Conservation (phyloP, 1,140 invertebrate genomes). For the Trachymyrmex cornetzi region DNA sequence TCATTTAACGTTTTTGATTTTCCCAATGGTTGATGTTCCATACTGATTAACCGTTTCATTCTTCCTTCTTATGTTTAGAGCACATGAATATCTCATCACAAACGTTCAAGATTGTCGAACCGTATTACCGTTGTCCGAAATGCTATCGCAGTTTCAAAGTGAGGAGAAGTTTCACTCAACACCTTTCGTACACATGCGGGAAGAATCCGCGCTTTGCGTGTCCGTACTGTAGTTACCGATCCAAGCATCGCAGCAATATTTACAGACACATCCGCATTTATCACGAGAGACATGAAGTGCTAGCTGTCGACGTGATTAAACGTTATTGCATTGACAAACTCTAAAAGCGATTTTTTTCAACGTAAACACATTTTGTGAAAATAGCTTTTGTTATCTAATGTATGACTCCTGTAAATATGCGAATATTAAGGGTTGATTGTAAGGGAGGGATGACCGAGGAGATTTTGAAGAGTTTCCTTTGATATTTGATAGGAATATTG, state of each 20-base stretch:
- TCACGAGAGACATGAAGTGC: not conserved
- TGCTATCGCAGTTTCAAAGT: conserved; percentile 58
- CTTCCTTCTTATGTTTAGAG: not conserved
- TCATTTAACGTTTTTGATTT: not conserved
- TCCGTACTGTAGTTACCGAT: conserved; percentile 81
- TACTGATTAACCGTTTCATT: not conserved
- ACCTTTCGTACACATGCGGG: conserved; percentile 77
- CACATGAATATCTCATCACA: not conserved
- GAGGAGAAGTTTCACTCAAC: conserved; percentile 31
- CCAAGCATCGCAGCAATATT: conserved; percentile 76
- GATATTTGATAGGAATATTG: not conserved
- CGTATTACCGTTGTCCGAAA: conserved; percentile 32
- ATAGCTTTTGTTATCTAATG: not conserved
- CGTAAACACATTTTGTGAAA: not conserved
- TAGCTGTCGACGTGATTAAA: not conserved
- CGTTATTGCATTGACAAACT: not conserved
- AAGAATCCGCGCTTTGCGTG: conserved; percentile 86
- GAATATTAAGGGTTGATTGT: not conserved
- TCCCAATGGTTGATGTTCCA: not conserved
- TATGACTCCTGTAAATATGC: not conserved
- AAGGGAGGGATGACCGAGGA: not conserved
- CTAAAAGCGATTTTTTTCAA: not conserved
- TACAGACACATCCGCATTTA: conserved; percentile 67
- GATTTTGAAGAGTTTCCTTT: not conserved
- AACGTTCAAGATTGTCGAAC: not conserved